Evolutionary conservation across 2,888 invertebrate genomes (phyloP).

Genomic region (Smittia aterrima): DNA sequence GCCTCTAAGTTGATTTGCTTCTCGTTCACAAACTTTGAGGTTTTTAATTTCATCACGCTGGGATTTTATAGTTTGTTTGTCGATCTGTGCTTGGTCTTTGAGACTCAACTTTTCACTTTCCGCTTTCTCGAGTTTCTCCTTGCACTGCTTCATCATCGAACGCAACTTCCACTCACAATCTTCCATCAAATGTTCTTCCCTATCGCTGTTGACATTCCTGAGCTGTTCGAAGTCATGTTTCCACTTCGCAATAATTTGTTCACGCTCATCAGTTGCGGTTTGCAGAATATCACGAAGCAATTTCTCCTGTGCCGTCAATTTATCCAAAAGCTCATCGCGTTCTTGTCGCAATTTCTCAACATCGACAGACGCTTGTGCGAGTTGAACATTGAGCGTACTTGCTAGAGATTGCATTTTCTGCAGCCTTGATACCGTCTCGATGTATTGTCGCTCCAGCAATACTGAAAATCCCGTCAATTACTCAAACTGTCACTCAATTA

Average conservation of each 20-base stretch:
- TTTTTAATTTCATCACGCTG: slow-evolving; percentile 51
- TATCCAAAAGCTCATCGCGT: slow-evolving; percentile 53
- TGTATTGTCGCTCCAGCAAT: slow-evolving; percentile 55
- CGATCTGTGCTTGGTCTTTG: slow-evolving; percentile 50
- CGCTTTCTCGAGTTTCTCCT: slow-evolving; percentile 62
- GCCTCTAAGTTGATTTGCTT: slow-evolving; percentile 58
- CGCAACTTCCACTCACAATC: slow-evolving; percentile 84
- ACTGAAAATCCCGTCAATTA: slow-evolving; percentile 45
- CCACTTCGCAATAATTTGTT: slow-evolving; percentile 60
- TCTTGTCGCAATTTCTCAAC: slow-evolving; percentile 55
- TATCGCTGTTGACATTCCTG: slow-evolving; percentile 60
- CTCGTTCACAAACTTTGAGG: slow-evolving; percentile 58
- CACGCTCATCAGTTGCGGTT: slow-evolving; percentile 60
- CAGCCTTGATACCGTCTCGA: slow-evolving; percentile 56
- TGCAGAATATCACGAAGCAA: slow-evolving; percentile 59
- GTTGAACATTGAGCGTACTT: slow-evolving; percentile 50
- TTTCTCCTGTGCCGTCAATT: slow-evolving; percentile 56
- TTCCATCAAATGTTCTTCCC: slow-evolving; percentile 70
- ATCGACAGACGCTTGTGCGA: slow-evolving; percentile 51
- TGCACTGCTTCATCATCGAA: slow-evolving; percentile 69
- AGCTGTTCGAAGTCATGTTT: slow-evolving; percentile 64
- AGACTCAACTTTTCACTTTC: slow-evolving; percentile 61
- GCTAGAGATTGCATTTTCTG: slow-evolving; percentile 55
- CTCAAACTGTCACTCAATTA: not conserved
- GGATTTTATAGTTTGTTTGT: slow-evolving; percentile 48